Evolutionary conservation across 2,113 vertebrate genomes (phyloP), one percentile per base, ranked within the genome.

Genomic region (Sciurus niger): DNA sequence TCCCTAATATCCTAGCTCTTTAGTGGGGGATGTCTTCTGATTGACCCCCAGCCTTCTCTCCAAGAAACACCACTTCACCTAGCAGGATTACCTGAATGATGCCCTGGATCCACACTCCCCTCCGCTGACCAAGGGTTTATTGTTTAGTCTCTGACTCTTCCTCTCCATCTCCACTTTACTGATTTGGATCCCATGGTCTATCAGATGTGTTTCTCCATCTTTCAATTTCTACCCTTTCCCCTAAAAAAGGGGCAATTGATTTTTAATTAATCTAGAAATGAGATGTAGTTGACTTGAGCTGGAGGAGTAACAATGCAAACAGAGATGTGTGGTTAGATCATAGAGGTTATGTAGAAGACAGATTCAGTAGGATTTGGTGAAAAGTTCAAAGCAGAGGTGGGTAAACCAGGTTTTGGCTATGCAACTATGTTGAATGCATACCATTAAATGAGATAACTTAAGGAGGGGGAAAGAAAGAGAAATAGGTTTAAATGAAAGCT

Each of bases 191-290:
- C 12, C 6, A 65, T 63, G 53, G 25, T 76, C 30, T 63, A 63
- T 37, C 34, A 40, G 48, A 14, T 37, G 12, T 8, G 80, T 80
- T 89, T 89, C 43, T 94, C 5, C 84, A 51, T 25, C 20, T 92
- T 93, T 88, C 17, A 68, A 40, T 34, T 24, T 55, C 24, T 16
- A 85, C 7, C 43, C 32, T 6, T 12, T 43, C 22, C 7, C 25
- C 24, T 20, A 65, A 72, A 55, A 93, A 24, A 32, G 17, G 6
- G 4, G 6, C 8, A 43, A 6, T 34, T 51, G 80, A 77, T 37
- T 24, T 84, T 91, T 10, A 93, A 73, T 78, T 88, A 84, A 68
- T 84, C 40, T 30, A 48, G 10, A 93, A 97, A 93, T 68, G n/a
- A 91, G 46, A 51, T 83, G 17, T 4, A 73, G 34, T 65, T 87